phyloP scores from a whole-genome alignment of 2,888 invertebrate species.

The Eremobia ochroleuca region DNA sequence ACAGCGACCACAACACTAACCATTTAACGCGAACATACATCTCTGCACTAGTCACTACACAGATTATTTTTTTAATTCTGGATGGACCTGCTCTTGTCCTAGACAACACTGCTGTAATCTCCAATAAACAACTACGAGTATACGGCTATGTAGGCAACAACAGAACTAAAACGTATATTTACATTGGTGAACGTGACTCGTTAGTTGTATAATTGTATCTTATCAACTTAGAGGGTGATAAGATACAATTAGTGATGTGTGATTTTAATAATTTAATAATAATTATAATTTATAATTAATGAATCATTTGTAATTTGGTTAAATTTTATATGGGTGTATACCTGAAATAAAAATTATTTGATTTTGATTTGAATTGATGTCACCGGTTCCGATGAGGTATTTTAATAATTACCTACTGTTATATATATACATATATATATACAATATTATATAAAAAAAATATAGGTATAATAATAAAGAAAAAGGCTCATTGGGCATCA shows the following conservation, averaged over 20 bases:
- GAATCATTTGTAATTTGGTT: too few relatives aligned
- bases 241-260: conserved; percentile 4
- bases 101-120: neutral
- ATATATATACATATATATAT: too few relatives aligned
- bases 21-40: conserved; percentile 37
- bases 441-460: too few relatives aligned
- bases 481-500: too few relatives aligned
- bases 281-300: too few relatives aligned
- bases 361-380: too few relatives aligned
- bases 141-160: neutral
- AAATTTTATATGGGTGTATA: too few relatives aligned
- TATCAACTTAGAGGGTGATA: neutral
- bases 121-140: neutral
- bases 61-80: neutral
- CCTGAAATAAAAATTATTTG: too few relatives aligned
- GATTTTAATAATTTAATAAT: too few relatives aligned
- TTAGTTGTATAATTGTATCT: neutral
- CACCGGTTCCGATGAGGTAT: neutral
- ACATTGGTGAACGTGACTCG: neutral
- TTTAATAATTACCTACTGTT: neutral
- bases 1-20: conserved; percentile 44
- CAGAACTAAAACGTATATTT: neutral
- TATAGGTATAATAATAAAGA: too few relatives aligned
- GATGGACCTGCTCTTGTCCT: neutral
- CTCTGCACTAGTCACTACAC: neutral